Percentiles rank a stretch among this genome's conserved stretches.
phyloP scores from a whole-genome alignment of 2,888 invertebrate species.

The Cyaniris semiargus region DNA sequence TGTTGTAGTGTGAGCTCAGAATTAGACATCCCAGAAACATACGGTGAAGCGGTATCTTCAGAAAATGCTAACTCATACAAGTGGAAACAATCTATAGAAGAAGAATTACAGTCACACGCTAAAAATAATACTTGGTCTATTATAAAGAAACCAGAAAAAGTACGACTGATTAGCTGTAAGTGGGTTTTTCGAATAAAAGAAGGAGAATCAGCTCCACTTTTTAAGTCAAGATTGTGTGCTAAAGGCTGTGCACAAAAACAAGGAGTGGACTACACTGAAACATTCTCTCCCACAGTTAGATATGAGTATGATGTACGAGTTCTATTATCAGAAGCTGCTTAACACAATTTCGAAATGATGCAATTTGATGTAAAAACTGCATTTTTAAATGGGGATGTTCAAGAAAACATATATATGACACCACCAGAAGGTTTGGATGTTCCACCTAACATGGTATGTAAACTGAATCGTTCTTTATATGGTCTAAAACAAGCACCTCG shows the following conservation, averaged over 20 bases:
- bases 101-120: too few relatives aligned
- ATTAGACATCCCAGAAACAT: too few relatives aligned
- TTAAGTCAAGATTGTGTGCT: background rate
- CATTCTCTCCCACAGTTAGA: conserved; percentile 39
- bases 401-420: conserved; percentile 42
- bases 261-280: conserved; percentile 42
- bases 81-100: too few relatives aligned
- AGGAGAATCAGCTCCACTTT: background rate
- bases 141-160: too few relatives aligned
- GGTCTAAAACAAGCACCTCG: conserved; percentile 30
- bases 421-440: conserved; percentile 40
- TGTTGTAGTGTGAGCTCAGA: too few relatives aligned
- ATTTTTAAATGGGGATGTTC: conserved; percentile 39
- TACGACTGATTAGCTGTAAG: too few relatives aligned
- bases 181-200: background rate
- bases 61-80: too few relatives aligned
- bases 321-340: conserved; percentile 35
- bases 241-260: conserved; percentile 32
- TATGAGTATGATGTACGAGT: conserved; percentile 43
- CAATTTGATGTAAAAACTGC: conserved; percentile 45
- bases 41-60: too few relatives aligned
- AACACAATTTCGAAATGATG: conserved; percentile 34
- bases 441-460: background rate
- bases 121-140: too few relatives aligned
- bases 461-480: conserved; percentile 1